phyloP scores from a whole-genome alignment of 2,797 vertebrate genomes.

The Peromyscus eremicus region DNA sequence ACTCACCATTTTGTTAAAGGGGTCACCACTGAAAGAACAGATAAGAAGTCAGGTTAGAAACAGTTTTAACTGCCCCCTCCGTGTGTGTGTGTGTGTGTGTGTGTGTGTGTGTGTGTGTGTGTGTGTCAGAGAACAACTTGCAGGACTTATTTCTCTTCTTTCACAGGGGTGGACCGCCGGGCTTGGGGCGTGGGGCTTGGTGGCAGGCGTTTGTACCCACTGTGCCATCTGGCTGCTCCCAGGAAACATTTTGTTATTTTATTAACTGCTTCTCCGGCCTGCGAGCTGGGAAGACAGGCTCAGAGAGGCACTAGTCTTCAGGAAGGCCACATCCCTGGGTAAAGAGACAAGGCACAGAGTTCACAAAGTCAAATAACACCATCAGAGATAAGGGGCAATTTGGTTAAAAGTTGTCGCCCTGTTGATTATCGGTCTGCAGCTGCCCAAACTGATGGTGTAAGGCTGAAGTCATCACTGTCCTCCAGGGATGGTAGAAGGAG shows the following conservation, averaged over 20 bases:
- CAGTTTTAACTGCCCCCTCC: not conserved
- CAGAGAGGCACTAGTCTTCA: not conserved
- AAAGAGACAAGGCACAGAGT: not conserved
- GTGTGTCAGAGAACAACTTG: not conserved
- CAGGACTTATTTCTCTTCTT: not conserved
- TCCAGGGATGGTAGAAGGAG: not conserved
- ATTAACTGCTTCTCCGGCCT: not conserved
- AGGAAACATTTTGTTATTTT: not conserved
- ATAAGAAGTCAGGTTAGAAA: not conserved
- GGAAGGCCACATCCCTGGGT: not conserved
- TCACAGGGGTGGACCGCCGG: not conserved
- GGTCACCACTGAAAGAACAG: not conserved
- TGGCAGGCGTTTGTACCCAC: not conserved
- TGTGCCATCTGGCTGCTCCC: not conserved
- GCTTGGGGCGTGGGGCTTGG: not conserved
- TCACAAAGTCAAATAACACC: not conserved
- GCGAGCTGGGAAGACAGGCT: not conserved
- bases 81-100: not conserved
- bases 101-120: not conserved
- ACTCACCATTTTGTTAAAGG: not conserved
- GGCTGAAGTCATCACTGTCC: not conserved
- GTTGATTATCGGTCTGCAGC: not conserved
- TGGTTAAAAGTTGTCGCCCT: not conserved
- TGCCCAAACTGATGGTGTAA: not conserved
- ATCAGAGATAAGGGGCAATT: not conserved